Base-by-base conservation (phyloP, 2,888 invertebrate species). In the Argyresthia albistria region DNA sequence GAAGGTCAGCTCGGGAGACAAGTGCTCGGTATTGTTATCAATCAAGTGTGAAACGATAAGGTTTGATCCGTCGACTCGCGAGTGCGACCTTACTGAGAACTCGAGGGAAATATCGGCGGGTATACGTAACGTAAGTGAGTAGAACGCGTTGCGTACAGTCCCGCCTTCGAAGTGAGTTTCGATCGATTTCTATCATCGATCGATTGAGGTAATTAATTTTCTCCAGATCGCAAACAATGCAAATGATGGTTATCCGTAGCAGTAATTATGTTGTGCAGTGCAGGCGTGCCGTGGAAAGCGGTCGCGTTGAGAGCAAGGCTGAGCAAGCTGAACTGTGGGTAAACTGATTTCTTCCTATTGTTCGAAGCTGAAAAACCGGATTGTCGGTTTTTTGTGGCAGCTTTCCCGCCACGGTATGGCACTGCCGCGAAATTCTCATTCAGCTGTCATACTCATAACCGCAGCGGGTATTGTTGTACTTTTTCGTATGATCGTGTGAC, bases 301-400 rank as follows among this genome's bases (percentile, higher is more conserved):
- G 48, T 37, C 48, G 50, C 25, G 25, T 82, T 74, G 86, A 83
- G 84, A 86, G 84, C 79, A 72, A 67, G 63, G 35, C 35, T 12
- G 48, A 4, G 35, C 50, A 36, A 15, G 69, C 70, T 67, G 59
- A 62, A 66, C 66, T 76, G 78, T 77, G 78, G 77, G 77, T 80
- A 73, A 67, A 69, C 67, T 69, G 69, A 73, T 81, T 81, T 82
- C 80, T 75, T 82, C 79, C 80, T 76, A 86, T 86, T 86, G 86
- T 86, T 81, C 62, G 60, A 58, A 61, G 57, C 61, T 60, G 67
- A 78, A 81, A 76, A 79, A 76, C 65, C 60, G 56, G 57, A 54
- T 59, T 59, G 63, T 37, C 43, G 63, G 71, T 72, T 73, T 69
- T 67, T 62, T 59, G 57, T 59, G 59, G 61, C 52, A 66, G 76